Base-by-base conservation (phyloP, 2,113 vertebrate genomes). In the Baryphthengus martii region DNA sequence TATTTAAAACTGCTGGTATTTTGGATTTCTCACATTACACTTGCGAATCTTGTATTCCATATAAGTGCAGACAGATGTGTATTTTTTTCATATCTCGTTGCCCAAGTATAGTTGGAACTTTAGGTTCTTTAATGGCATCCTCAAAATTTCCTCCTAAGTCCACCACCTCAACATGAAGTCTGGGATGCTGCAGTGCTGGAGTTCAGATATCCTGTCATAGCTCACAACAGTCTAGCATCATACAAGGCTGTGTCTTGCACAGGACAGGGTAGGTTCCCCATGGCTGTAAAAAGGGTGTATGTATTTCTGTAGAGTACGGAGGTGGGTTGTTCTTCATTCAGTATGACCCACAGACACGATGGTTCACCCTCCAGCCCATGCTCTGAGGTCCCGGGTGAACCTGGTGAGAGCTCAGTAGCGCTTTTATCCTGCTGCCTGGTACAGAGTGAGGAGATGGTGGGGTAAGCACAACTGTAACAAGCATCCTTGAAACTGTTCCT, bases 401-500 rank as follows among this genome's bases (percentile, higher is more conserved):
- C 6, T 23, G 25, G 25, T 53, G 53, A 80, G 20, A 71, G 7
- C 20, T 81, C 33, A 15, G 28, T 31, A 65, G 7, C 0, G 1
- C 11, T 44, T 81, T 66, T 0, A 0, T 62, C 40, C 59, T 18
- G 24, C 19, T 21, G 26, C 15, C 28, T 55, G 40, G 15, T 0
- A 0, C 35, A n/a, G 20, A 44, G 40, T 1, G 0, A 17, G 12
- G 52, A 49, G 45, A 12, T 28, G 24, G 6, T n/a, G 7, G 44
- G n/a, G 53, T 47, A 81, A 77, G 45, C 21, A 56, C 11, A 52
- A 59, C 11, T 63, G 42, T 42, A 47, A 42, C 28, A 39, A n/a
- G 24, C 9, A 68, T 55, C 50, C 29, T 70, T 1, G 0, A 40
- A 52, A 21, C 0, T 0, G 5, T 3, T 42, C 72, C 39, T 44